Conservation (phyloP, 2,113 vertebrate species). For the Seriola aureovittata region DNA sequence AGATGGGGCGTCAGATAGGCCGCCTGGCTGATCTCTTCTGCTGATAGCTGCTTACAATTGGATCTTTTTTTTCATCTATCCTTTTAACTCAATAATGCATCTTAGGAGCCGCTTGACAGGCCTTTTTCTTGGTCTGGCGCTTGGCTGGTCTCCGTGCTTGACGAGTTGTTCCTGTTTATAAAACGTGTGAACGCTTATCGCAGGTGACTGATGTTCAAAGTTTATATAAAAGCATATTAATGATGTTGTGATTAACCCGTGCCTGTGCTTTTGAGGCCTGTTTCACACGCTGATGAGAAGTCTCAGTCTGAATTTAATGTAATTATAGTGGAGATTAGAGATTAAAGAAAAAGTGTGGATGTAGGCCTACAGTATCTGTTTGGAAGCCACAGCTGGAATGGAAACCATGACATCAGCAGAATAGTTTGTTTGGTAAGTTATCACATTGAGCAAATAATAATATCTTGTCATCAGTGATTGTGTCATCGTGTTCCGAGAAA, state of each 20-base stretch:
- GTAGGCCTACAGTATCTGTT: neutral
- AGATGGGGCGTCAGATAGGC: slow-evolving; percentile 85
- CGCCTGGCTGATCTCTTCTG: slow-evolving; percentile 79
- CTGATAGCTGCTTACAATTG: slow-evolving; percentile 83
- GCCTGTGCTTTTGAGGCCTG: neutral
- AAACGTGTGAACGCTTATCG: slow-evolving; percentile 72
- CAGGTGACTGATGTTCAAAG: slow-evolving; percentile 69
- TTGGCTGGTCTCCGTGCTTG: slow-evolving; percentile 66
- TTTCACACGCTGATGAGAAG: slow-evolving; percentile 11
- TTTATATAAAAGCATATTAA: slow-evolving; percentile 71
- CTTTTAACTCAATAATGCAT: slow-evolving; percentile 81
- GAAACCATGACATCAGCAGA: slow-evolving; percentile 32
- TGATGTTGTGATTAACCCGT: slow-evolving; percentile 52
- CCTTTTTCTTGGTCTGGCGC: slow-evolving; percentile 62
- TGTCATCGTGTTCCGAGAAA: slow-evolving; percentile 59
- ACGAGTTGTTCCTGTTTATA: slow-evolving; percentile 83
- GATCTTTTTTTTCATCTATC: slow-evolving; percentile 81
- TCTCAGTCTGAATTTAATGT: neutral
- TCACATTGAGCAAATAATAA: slow-evolving; percentile 42
- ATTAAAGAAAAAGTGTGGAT: neutral
- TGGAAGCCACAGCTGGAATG: slow-evolving; percentile 17
- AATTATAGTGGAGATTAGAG: neutral
- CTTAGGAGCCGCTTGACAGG: slow-evolving; percentile 58
- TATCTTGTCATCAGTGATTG: slow-evolving; percentile 41
- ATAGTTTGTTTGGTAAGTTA: slow-evolving; percentile 44